These are phyloP conservation scores for Dinomys branickii DNA, from an alignment of 2,113 vertebrate genomes.

Conservation along the genomic window DNA sequence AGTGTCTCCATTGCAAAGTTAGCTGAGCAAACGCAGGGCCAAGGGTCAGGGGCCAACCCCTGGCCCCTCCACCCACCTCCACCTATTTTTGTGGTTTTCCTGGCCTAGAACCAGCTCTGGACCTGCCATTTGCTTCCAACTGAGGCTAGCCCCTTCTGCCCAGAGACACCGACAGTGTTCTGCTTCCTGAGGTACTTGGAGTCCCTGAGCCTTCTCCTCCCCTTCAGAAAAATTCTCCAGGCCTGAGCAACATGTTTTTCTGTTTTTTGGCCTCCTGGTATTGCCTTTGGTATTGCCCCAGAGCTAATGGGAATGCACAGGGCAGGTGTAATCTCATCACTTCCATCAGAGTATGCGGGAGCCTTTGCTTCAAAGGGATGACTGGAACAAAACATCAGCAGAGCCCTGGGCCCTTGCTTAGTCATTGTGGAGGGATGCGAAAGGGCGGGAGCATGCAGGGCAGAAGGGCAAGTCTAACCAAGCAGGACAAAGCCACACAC, in stretches of 20 bases:
- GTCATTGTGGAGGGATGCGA: neutral
- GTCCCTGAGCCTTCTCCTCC: neutral
- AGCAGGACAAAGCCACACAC: neutral
- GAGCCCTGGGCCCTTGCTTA: neutral
- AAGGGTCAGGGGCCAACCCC: conserved; percentile 21
- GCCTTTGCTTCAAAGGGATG: neutral
- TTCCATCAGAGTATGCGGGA: neutral
- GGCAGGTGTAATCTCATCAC: neutral
- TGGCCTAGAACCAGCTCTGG: neutral
- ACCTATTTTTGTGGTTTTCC: neutral
- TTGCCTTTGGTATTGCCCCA: too few species aligned
- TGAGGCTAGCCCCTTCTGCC: too few species aligned
- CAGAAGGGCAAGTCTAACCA: neutral
- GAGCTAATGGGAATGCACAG: neutral
- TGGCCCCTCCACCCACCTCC: neutral
- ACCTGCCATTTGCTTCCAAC: neutral
- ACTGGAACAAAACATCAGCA: neutral
- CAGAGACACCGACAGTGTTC: neutral
- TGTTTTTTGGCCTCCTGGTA: neutral
- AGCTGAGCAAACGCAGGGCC: conserved; percentile 61
- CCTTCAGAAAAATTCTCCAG: neutral
- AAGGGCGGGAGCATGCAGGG: neutral
- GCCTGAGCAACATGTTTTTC: neutral
- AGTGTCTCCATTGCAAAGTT: conserved; percentile 41
- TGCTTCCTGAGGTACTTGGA: neutral